These are phyloP conservation scores for Ctena decussata DNA, from an alignment of 2,888 invertebrate species.

Conservation along the genomic window DNA sequence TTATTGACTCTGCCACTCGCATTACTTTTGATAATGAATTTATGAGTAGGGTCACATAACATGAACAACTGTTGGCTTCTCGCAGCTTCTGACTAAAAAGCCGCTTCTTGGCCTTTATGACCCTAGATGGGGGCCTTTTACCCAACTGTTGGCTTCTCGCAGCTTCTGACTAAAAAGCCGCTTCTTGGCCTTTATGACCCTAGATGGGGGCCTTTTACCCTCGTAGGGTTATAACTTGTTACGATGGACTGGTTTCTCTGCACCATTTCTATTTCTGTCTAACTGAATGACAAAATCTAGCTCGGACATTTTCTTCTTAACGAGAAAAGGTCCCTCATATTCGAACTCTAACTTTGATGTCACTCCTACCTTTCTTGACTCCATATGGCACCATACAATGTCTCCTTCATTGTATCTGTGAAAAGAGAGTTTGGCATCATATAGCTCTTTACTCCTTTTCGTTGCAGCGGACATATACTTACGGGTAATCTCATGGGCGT, in stretches of 20 bases:
- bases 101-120: neutral
- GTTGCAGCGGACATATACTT: neutral
- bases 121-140: neutral
- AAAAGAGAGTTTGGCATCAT: neutral
- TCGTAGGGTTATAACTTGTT: slow-evolving; percentile 22
- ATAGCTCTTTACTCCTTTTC: neutral
- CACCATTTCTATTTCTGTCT: neutral
- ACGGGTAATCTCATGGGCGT: neutral
- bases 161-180: too few species aligned
- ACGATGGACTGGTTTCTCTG: slow-evolving; percentile 3
- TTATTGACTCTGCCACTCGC: too few species aligned
- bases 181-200: neutral
- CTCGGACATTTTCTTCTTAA: neutral
- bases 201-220: neutral
- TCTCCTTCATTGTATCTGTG: neutral
- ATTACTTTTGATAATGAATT: too few species aligned
- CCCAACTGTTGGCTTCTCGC: too few species aligned
- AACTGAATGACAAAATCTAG: neutral
- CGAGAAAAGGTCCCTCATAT: slow-evolving; percentile 11
- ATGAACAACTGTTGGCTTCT: too few species aligned
- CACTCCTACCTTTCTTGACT: neutral
- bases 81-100: too few species aligned
- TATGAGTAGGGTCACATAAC: too few species aligned
- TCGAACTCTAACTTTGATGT: neutral
- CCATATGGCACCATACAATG: neutral